A percentile compares a stretch with the other conserved stretches of the same genome.
Evolutionary conservation across 2,797 vertebrate genomes (phyloP).

Genomic region (Fistularia tabacaria): DNA sequence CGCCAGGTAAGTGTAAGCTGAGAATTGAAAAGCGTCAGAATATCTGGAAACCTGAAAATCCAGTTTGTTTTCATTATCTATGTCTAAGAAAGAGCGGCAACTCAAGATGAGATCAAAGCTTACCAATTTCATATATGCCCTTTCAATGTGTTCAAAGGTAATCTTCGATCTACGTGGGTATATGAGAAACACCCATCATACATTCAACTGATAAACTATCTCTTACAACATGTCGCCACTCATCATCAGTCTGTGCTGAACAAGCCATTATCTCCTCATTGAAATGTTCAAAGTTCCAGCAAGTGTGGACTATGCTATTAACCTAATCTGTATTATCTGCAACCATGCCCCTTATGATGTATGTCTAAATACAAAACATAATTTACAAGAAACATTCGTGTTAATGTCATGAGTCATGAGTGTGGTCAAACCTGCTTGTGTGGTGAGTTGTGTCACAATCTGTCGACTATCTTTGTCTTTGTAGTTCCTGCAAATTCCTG

Average conservation of each 20-base stretch:
- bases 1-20: slow-evolving; percentile 79
- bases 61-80: slow-evolving; percentile 11
- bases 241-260: slow-evolving; percentile 6
- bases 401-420: slow-evolving; percentile 27
- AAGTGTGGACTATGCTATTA: slow-evolving; percentile 1
- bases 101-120: slow-evolving; percentile 2
- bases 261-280: slow-evolving; percentile 10
- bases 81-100: background rate
- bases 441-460: slow-evolving; percentile 1
- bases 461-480: background rate
- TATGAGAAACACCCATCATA: too few relatives aligned
- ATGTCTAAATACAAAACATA: slow-evolving; percentile 18
- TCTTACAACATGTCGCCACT: background rate
- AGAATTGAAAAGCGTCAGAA: background rate
- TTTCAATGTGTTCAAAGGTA: background rate
- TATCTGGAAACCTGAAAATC: slow-evolving; percentile 6
- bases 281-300: slow-evolving; percentile 1
- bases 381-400: slow-evolving; percentile 13
- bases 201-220: too few relatives aligned
- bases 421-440: slow-evolving; percentile 41
- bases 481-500: background rate
- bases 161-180: too few relatives aligned
- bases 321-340: slow-evolving; percentile 15
- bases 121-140: background rate
- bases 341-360: slow-evolving; percentile 33